phyloP scores from a whole-genome alignment of 2,113 vertebrate species.

The Bungarus multicinctus region DNA sequence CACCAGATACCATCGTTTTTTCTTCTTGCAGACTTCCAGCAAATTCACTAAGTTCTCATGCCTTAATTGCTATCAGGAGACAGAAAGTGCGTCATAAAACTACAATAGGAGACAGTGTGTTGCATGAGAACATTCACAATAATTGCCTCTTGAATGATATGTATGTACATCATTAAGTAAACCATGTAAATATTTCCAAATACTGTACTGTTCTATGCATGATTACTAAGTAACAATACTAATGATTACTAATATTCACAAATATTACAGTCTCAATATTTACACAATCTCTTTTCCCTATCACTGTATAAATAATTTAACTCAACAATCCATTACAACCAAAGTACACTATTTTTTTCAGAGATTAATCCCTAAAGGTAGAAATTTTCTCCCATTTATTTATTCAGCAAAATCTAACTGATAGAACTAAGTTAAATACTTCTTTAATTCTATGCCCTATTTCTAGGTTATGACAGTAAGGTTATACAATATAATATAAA shows the following conservation, averaged over 20 bases:
- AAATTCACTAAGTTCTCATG: conserved; percentile 90
- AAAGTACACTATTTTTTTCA: neutral
- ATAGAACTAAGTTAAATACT: neutral
- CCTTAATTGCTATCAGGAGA: conserved; percentile 78
- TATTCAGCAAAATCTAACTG: neutral
- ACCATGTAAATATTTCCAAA: neutral
- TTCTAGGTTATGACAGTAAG: neutral
- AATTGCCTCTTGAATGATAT: neutral
- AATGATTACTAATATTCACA: neutral
- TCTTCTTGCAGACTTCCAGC: conserved; percentile 85
- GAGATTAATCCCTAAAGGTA: neutral
- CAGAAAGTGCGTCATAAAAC: conserved; percentile 33
- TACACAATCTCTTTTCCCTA: neutral
- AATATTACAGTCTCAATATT: neutral
- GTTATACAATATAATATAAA: neutral
- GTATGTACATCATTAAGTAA: neutral
- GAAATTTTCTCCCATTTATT: neutral
- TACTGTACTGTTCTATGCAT: neutral
- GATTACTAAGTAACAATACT: neutral
- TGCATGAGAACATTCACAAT: accelerated
- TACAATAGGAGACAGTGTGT: neutral
- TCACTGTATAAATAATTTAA: neutral
- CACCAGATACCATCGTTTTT: conserved; percentile 85
- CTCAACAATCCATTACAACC: neutral
- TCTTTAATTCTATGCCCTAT: neutral